phyloP scores from a whole-genome alignment of 2,113 vertebrate genomes.

The Microcebus lehilahytsara region DNA sequence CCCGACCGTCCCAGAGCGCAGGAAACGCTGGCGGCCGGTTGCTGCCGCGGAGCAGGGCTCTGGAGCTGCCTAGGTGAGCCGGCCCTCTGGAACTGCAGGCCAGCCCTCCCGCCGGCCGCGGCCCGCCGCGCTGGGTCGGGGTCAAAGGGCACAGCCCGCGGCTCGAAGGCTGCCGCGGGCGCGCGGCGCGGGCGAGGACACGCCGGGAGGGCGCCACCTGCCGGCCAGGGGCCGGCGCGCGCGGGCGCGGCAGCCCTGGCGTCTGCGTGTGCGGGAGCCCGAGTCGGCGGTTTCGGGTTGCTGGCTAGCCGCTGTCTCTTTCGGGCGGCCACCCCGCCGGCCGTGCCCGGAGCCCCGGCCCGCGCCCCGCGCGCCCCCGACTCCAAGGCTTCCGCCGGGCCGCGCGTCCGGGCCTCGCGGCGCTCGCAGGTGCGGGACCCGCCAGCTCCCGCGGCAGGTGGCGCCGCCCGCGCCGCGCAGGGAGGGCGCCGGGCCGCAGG shows the following conservation, averaged over 20 bases:
- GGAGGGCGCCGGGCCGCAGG: no score
- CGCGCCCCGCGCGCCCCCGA: rapidly evolving
- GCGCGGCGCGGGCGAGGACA: constrained; percentile 18
- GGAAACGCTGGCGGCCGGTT: not conserved
- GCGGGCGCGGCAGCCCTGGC: not conserved
- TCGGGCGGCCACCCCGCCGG: not conserved
- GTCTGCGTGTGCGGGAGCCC: not conserved
- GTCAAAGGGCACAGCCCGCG: not conserved
- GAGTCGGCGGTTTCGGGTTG: constrained; percentile 3
- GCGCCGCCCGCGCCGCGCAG: constrained; percentile 13
- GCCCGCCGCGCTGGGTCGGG: no score
- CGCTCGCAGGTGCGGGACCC: not conserved
- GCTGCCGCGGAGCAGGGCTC: not conserved
- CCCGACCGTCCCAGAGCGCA: not conserved
- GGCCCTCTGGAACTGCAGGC: not conserved
- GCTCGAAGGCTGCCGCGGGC: not conserved
- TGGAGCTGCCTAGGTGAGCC: not conserved
- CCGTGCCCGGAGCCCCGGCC: not conserved
- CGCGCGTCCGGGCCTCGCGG: not conserved
- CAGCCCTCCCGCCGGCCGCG: no score
- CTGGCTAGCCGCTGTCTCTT: not conserved
- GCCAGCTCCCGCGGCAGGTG: constrained; percentile 61
- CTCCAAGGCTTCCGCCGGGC: not conserved
- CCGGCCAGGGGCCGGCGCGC: constrained; percentile 47
- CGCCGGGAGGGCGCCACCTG: constrained; percentile 71